Base-by-base conservation (phyloP, 2,797 vertebrate species). In the Dromococcyx pavoninus region DNA sequence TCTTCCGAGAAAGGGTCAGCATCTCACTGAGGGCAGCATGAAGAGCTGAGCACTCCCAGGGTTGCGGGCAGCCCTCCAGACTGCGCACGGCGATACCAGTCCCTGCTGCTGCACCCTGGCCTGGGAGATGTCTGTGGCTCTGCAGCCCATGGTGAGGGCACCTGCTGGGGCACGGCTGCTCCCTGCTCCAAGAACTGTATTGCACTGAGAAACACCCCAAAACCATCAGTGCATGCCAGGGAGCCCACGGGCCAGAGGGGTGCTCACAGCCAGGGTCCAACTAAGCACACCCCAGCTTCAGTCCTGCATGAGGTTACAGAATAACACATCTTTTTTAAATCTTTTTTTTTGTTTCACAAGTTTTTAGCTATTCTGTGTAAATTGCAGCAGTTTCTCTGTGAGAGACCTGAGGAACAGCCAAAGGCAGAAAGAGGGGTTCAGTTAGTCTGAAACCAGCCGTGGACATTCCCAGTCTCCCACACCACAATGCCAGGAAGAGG, bases 11-110 rank as follows among this genome's bases (percentile, higher is more conserved):
- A 84, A 74, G 15, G 17, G 22, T 61, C 21, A 28, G 24, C 1
- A 0, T 33, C 41, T 43, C 7, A 19, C 41, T 32, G 66, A 53
- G 54, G 53, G 43, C 22, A 81, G 51, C 57, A 66, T 70, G 44
- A 28, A 54, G 41, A 67, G 4, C 33, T 9, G 28, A 73, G 60
- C 0, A 0, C 17, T 51, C 35, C 64, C 44, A 21, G 21, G 6
- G 16, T 15, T 23, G 25, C 48, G 56, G 67, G 8, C 24, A 30
- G 25, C 56, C 24, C 56, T 67, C 70, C 25, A 27, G 48, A 39
- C n/a, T 41, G 16, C n/a, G 14, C 19, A 17, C 1, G 2, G 32
- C 10, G 14, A 28, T 9, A 11, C 3, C 16, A 27, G 23, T 19
- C 48, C 35, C 21, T 54, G 9, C 22, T 33, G 12, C 53, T 44